These are phyloP conservation scores for Tridacna gigas DNA, from an alignment of 2,888 invertebrate species.

Conservation along the genomic window DNA sequence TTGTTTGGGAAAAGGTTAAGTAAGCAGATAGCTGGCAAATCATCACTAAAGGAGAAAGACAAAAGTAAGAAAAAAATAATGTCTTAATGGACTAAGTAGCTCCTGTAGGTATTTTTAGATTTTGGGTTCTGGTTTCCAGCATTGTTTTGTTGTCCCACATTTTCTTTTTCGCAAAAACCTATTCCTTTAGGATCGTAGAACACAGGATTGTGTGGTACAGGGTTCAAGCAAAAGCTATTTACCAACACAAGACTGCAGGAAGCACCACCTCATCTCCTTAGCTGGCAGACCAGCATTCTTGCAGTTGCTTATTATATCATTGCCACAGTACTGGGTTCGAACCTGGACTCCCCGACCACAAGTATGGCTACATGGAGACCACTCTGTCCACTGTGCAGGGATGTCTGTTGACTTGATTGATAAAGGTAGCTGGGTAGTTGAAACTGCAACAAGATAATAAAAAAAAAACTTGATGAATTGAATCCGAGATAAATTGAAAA, in stretches of 20 bases:
- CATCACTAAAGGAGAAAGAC: no score
- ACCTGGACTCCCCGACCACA: constrained; percentile 79
- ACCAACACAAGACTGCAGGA: constrained; percentile 64
- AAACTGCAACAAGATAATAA: background rate
- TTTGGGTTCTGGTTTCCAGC: no score
- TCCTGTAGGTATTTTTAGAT: no score
- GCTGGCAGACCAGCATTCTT: constrained; percentile 48
- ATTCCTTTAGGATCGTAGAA: no score
- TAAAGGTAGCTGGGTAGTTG: background rate
- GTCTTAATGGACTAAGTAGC: no score
- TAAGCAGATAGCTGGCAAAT: no score
- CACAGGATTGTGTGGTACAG: no score
- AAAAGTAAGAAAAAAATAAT: no score
- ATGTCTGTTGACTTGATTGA: background rate
- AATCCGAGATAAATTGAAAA: background rate
- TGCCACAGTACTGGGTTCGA: constrained; percentile 75
- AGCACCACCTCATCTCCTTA: constrained; percentile 64
- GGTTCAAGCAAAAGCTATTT: background rate
- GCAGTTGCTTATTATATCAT: constrained; percentile 67
- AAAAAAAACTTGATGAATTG: background rate
- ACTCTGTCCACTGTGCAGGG: constrained; percentile 74
- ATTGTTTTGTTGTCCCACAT: no score
- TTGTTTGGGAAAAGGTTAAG: no score
- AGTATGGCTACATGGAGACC: constrained; percentile 79
- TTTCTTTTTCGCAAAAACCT: no score